These are phyloP conservation scores for human (Homo sapiens) DNA, from an alignment of 2,113 vertebrate species.

Conservation along the genomic window GRCh38 chr16:8332001-8332500, in stretches of 20 bases:
- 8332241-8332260: conserved; percentile 70
- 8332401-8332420: background rate
- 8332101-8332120: background rate
- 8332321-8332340: conserved; percentile 68
- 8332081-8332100: conserved; percentile 49
- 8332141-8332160: background rate
- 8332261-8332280: conserved; percentile 69
- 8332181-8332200: conserved; percentile 10
- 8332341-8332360: conserved; percentile 46
- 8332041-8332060: conserved; percentile 73
- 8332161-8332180: background rate
- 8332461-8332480: background rate
- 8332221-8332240: conserved; percentile 63
- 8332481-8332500: conserved; percentile 73
- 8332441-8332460: background rate
- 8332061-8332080: conserved; percentile 43
- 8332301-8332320: conserved; percentile 69
- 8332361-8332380: conserved; percentile 69
- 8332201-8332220: conserved; percentile 25
- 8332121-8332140: background rate
- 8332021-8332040: conserved; percentile 78
- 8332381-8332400: conserved; percentile 36
- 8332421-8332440: background rate
- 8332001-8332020: conserved; percentile 78
- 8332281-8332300: conserved; percentile 70